Evolutionary conservation across 2,888 invertebrate species (phyloP).

Genomic region (Mycogona germanica): DNA sequence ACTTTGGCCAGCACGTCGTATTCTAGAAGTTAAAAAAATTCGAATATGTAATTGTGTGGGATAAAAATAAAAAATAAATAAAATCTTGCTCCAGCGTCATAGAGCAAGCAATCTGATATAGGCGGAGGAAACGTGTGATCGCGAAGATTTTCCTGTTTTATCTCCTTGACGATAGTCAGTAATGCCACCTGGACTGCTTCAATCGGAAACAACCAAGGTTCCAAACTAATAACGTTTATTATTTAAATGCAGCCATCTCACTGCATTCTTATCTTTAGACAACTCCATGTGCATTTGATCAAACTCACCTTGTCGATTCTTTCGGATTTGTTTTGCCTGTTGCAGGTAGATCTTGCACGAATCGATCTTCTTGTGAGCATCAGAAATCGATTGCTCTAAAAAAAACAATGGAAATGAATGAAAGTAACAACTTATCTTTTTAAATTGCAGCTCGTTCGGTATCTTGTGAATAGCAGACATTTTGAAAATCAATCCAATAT

Average conservation of each 20-base stretch:
- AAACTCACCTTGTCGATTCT: constrained; percentile 48
- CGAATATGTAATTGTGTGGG: not conserved
- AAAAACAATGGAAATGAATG: not conserved
- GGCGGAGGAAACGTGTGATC: no score
- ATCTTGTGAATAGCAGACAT: not conserved
- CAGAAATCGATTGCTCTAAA: constrained; percentile 49
- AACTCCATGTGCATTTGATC: not conserved
- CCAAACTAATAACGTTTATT: no score
- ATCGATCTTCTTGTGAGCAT: constrained; percentile 67
- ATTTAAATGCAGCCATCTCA: no score
- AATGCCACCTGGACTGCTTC: no score
- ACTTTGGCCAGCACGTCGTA: constrained; percentile 87
- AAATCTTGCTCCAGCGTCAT: no score
- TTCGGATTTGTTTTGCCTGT: constrained; percentile 71
- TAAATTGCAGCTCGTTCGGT: not conserved
- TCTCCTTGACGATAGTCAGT: no score
- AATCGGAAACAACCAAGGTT: no score
- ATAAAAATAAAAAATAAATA: constrained; percentile 4
- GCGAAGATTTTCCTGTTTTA: no score
- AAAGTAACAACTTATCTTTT: not conserved
- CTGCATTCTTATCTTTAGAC: not conserved
- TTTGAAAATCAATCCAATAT: not conserved
- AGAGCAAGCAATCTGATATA: not conserved
- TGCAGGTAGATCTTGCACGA: constrained; percentile 66
- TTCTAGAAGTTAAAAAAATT: constrained; percentile 45